These are phyloP conservation scores for Pachyseris speciosa DNA, from an alignment of 64 coral and sea anemone species.

Conservation along the genomic window DNA sequence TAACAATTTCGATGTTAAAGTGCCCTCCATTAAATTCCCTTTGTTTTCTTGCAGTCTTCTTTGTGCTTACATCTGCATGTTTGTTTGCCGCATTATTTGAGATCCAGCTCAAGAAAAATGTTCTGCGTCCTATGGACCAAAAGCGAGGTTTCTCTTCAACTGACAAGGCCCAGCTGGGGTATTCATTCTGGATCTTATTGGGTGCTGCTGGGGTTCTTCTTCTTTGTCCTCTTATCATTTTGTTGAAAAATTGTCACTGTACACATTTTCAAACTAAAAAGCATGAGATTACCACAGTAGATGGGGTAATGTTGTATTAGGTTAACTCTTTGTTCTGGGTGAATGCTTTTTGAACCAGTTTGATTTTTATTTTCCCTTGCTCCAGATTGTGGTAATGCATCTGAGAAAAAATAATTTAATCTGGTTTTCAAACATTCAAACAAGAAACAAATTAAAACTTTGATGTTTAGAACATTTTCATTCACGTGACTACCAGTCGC, in stretches of 20 bases:
- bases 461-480: too few relatives aligned
- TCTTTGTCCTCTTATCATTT: conserved; percentile 63
- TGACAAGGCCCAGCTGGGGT: conserved; percentile 72
- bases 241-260: conserved; percentile 71
- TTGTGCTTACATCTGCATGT: conserved; percentile 64
- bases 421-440: too few relatives aligned
- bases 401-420: too few relatives aligned
- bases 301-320: conserved; percentile 96
- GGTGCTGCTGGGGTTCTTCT: conserved; percentile 73
- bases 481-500: too few relatives aligned
- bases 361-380: too few relatives aligned
- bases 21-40: too few relatives aligned
- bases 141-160: conserved; percentile 67
- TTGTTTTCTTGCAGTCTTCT: conserved; percentile 48
- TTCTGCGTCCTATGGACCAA: conserved; percentile 65
- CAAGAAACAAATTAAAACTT: too few relatives aligned
- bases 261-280: conserved; percentile 78
- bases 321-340: too few relatives aligned
- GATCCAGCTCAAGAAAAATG: conserved; percentile 85
- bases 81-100: conserved; percentile 83
- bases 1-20: too few relatives aligned
- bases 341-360: too few relatives aligned
- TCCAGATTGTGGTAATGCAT: too few relatives aligned
- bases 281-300: conserved; percentile 57
- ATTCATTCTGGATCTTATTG: conserved; percentile 84